These are phyloP conservation scores for Pediacus dermestoides DNA, from an alignment of 2,888 invertebrate genomes.

Conservation along the genomic window DNA sequence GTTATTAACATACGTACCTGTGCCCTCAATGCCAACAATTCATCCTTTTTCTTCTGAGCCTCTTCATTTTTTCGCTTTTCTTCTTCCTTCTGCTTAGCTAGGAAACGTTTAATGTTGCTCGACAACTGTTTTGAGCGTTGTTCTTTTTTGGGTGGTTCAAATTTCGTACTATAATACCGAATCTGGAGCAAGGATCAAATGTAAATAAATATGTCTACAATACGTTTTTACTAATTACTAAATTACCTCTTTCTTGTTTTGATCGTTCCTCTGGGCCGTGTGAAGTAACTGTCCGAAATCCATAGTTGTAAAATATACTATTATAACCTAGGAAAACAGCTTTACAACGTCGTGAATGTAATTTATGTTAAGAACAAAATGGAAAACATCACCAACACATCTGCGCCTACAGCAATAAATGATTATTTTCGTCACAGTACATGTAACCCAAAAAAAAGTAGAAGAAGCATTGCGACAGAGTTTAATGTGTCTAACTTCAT, in stretches of 20 bases:
- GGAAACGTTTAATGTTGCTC: slow-evolving; percentile 76
- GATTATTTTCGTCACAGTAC: too few species aligned
- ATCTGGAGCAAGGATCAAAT: slow-evolving; percentile 30
- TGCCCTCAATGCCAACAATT: slow-evolving; percentile 58
- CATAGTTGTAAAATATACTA: slow-evolving; percentile 46
- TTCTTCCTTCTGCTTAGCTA: slow-evolving; percentile 78
- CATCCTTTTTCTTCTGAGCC: slow-evolving; percentile 63
- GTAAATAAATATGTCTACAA: too few species aligned
- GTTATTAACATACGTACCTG: slow-evolving; percentile 41
- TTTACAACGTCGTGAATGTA: too few species aligned
- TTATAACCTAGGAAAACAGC: slow-evolving; percentile 14
- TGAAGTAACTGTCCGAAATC: slow-evolving; percentile 62
- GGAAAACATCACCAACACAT: too few species aligned
- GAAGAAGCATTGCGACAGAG: too few species aligned
- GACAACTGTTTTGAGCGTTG: slow-evolving; percentile 66
- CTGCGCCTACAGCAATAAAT: too few species aligned
- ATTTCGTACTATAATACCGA: slow-evolving; percentile 73
- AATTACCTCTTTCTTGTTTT: slow-evolving; percentile 40
- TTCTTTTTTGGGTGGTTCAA: slow-evolving; percentile 78
- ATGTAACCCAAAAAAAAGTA: too few species aligned
- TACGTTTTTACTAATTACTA: slow-evolving; percentile 10
- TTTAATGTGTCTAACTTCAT: too few species aligned
- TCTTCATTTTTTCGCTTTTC: slow-evolving; percentile 63
- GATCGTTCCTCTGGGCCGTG: slow-evolving; percentile 60
- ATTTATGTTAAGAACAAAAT: slow-evolving; percentile 28